Conservation (phyloP, 2,797 vertebrate genomes). For the Lindbergichthys nudifrons region DNA sequence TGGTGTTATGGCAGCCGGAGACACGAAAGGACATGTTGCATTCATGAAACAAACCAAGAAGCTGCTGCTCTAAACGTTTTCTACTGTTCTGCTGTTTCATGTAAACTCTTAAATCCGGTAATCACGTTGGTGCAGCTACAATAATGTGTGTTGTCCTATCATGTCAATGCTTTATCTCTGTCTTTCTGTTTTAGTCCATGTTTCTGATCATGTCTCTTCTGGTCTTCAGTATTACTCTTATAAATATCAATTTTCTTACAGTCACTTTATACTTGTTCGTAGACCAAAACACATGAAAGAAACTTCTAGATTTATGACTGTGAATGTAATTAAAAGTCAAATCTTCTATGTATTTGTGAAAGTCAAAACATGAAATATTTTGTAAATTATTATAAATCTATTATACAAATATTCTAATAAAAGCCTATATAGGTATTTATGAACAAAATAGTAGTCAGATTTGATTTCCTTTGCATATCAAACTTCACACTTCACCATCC, state of each 20-base stretch:
- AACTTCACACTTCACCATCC: neutral
- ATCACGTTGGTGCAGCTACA: slow-evolving; percentile 28
- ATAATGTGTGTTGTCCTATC: slow-evolving; percentile 44
- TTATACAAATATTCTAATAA: slow-evolving; percentile 80
- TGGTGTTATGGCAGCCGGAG: slow-evolving; percentile 38
- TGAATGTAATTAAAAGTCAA: slow-evolving; percentile 78
- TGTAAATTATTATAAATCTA: slow-evolving; percentile 75
- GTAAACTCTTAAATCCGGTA: slow-evolving; percentile 22
- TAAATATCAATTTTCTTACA: slow-evolving; percentile 52
- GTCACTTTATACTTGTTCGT: slow-evolving; percentile 62
- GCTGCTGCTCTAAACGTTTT: slow-evolving; percentile 66
- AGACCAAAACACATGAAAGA: slow-evolving; percentile 38
- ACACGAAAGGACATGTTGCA: slow-evolving; percentile 17
- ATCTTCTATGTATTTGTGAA: slow-evolving; percentile 64
- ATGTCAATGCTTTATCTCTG: slow-evolving; percentile 53
- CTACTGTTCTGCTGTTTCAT: slow-evolving; percentile 47
- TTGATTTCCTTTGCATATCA: slow-evolving; percentile 3
- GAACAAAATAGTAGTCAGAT: slow-evolving; percentile 27
- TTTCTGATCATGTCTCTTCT: slow-evolving; percentile 45
- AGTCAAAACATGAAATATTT: slow-evolving; percentile 76
- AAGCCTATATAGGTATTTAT: slow-evolving; percentile 68
- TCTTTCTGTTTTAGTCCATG: slow-evolving; percentile 48
- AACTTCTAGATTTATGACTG: slow-evolving; percentile 69
- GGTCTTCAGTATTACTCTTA: slow-evolving; percentile 49
- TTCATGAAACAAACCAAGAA: slow-evolving; percentile 44